These are phyloP conservation scores for Ischnus inquisitorius DNA, from an alignment of 2,888 invertebrate species.

Conservation along the genomic window DNA sequence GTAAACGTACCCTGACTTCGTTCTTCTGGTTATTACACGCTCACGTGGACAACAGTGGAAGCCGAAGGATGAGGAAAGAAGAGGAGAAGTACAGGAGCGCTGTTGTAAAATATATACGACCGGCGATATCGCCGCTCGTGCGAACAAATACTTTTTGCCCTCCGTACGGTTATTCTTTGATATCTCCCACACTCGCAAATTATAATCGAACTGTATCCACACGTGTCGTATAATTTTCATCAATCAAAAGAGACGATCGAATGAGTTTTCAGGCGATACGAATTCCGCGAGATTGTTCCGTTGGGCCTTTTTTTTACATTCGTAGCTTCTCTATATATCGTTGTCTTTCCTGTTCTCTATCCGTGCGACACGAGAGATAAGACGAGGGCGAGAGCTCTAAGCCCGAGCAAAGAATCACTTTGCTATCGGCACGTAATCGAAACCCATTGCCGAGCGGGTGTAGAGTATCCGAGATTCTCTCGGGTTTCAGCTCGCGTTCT, in stretches of 20 bases:
- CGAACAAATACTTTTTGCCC: slow-evolving; percentile 48
- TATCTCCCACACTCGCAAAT: neutral
- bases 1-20: slow-evolving; percentile 56
- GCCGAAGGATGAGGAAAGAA: slow-evolving; percentile 33
- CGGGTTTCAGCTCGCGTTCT: slow-evolving; percentile 53
- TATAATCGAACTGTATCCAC: slow-evolving; percentile 2
- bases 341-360: slow-evolving; percentile 30
- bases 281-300: neutral
- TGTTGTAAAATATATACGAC: slow-evolving; percentile 13
- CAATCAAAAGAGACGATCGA: neutral
- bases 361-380: slow-evolving; percentile 54
- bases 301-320: neutral
- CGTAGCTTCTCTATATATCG: slow-evolving; percentile 12
- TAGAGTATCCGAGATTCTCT: slow-evolving; percentile 63
- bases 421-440: slow-evolving; percentile 68
- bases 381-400: slow-evolving; percentile 36
- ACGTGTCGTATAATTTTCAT: slow-evolving; percentile 7
- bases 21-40: slow-evolving; percentile 65
- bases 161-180: neutral
- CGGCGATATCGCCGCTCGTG: slow-evolving; percentile 42
- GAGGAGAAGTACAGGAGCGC: slow-evolving; percentile 23
- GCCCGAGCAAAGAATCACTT: slow-evolving; percentile 63
- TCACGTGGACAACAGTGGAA: slow-evolving; percentile 54
- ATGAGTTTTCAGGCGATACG: neutral
- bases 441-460: slow-evolving; percentile 51